Base-by-base conservation (phyloP, 2,888 invertebrate genomes). In the Synanthedon formicaeformis region DNA sequence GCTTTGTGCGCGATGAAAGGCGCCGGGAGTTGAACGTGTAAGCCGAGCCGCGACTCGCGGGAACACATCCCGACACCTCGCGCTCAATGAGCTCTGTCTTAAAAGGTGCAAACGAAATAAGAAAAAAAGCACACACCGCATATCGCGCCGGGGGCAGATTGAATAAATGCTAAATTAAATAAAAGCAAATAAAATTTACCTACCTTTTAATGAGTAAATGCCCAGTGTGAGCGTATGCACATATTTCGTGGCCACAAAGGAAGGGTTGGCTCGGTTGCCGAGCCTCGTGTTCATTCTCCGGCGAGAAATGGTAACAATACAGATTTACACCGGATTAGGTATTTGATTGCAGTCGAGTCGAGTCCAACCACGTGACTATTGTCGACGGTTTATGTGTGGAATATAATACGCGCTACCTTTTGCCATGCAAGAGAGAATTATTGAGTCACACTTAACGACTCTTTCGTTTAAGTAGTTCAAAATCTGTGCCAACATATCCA, bases 131-230 rank as follows among this genome's bases (percentile, higher is more conserved):
- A 72, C 68, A 77, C 72, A 73, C 74, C 77, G 73, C 75, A 72
- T 75, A 79, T 81, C 78, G 73, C 73, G 75, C 78, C 73, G 63
- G 74, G 75, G 75, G 79, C 76, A 83, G 83, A 87, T 87, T 88
- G 81, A 86, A 87, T 87, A 87, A 88, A 85, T 84, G 81, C 81
- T 78, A 86, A 88, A 88, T 88, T 88, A 83, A 87, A 88, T 85
- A 79, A 84, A 73, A 84, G 81, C 85, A 85, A 88, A 88, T 86
- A 87, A 86, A 87, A 82, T 69, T 65, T 59, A 60, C 34, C 34
- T 8, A 34, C 34, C 71, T 74, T 74, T 81, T 84, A 85, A 83
- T 81, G 78, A 82, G 77, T 75, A 75, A 81, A 80, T 75, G 72
- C 57, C 51, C 45, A 48, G 55, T 56, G 48, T 54, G 56, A 57